These are phyloP conservation scores for Carettochelys insculpta DNA, from an alignment of 2,113 vertebrate species.

Conservation along the genomic window DNA sequence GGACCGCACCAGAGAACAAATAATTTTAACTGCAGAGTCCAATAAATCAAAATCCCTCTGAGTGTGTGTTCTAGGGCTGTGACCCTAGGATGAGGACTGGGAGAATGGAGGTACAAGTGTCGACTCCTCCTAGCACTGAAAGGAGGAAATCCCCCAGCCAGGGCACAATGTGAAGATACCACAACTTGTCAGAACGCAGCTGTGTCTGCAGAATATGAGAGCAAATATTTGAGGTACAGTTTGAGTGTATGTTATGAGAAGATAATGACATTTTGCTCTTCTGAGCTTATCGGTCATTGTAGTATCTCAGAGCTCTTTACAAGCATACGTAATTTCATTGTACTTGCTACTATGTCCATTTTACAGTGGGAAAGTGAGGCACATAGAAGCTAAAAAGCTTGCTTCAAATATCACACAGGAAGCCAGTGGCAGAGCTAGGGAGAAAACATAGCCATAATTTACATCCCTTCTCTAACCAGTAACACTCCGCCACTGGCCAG, in stretches of 20 bases:
- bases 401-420: background rate
- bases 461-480: background rate
- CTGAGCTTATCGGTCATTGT: background rate
- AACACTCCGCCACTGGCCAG: background rate
- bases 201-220: background rate
- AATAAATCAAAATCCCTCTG: background rate
- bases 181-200: fast-evolving
- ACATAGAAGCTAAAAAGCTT: background rate
- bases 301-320: background rate
- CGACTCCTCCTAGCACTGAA: background rate
- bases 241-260: background rate
- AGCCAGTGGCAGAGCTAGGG: background rate
- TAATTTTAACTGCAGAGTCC: background rate
- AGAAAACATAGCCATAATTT: background rate
- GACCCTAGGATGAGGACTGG: background rate
- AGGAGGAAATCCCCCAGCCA: background rate
- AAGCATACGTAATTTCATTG: background rate
- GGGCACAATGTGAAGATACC: background rate
- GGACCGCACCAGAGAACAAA: background rate
- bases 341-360: background rate
- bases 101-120: background rate
- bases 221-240: background rate
- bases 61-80: background rate
- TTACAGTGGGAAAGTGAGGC: background rate
- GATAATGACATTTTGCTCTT: background rate